phyloP scores from a whole-genome alignment of 2,113 vertebrate species.

The Myotis davidii region DNA sequence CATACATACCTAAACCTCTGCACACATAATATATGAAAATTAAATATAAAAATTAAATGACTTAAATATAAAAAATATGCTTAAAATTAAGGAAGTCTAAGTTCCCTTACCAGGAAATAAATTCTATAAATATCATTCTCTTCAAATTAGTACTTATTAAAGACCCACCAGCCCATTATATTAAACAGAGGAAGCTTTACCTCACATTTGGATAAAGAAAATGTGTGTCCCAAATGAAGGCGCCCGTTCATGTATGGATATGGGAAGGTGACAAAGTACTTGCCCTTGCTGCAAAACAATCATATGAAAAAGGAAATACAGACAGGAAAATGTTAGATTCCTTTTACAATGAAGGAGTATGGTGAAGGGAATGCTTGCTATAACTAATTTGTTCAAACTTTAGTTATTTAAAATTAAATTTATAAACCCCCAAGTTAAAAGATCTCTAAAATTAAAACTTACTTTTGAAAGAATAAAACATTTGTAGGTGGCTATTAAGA shows the following conservation, averaged over 20 bases:
- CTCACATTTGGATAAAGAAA: slow-evolving; percentile 98
- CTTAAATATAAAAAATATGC: slow-evolving; percentile 27
- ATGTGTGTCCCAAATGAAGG: slow-evolving; percentile 96
- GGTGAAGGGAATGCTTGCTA: neutral
- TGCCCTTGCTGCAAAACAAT: slow-evolving; percentile 88
- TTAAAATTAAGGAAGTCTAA: slow-evolving; percentile 49
- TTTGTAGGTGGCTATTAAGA: neutral
- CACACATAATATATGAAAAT: neutral
- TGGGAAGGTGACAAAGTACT: slow-evolving; percentile 96
- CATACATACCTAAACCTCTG: neutral
- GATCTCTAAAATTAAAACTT: slow-evolving; percentile 35
- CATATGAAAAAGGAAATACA: slow-evolving; percentile 51
- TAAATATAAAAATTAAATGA: slow-evolving; percentile 4
- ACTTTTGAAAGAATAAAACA: slow-evolving; percentile 28
- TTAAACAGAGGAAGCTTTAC: slow-evolving; percentile 83
- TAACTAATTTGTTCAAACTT: neutral
- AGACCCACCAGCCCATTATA: neutral
- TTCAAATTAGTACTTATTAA: slow-evolving; percentile 45
- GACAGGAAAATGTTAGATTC: slow-evolving; percentile 35
- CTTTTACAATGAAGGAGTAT: neutral
- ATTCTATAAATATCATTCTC: neutral
- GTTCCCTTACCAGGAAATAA: slow-evolving; percentile 33
- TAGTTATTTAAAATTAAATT: slow-evolving; percentile 30
- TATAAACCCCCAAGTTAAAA: slow-evolving; percentile 26
- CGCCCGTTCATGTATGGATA: slow-evolving; percentile 99